These are phyloP conservation scores for Sturmia bella DNA, from an alignment of 2,888 invertebrate genomes.

Conservation along the genomic window DNA sequence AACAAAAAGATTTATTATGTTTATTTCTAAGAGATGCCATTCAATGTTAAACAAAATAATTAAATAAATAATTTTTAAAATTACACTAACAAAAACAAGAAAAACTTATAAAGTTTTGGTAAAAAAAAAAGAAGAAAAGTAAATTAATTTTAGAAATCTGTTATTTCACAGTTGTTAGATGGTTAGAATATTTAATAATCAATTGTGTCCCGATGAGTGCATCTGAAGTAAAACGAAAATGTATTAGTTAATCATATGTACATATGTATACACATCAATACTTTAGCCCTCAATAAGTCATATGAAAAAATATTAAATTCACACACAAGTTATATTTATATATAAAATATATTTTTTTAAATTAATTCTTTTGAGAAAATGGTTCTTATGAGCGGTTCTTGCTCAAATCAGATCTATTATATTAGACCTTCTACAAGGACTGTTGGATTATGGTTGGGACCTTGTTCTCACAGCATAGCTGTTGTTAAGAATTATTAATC, in stretches of 20 bases:
- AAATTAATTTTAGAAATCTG: conserved; percentile 25
- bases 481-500: too few species aligned
- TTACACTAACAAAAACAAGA: conserved; percentile 13
- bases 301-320: too few species aligned
- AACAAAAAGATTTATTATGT: conserved; percentile 2
- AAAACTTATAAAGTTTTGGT: conserved; percentile 38
- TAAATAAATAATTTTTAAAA: conserved; percentile 3
- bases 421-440: too few species aligned
- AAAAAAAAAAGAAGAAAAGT: background rate
- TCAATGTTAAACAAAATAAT: conserved; percentile 41
- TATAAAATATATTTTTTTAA: too few species aligned
- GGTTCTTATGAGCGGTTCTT: too few species aligned
- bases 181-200: conserved; percentile 5
- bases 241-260: conserved; percentile 3
- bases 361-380: too few species aligned
- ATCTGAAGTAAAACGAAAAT: background rate
- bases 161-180: conserved; percentile 23
- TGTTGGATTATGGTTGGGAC: too few species aligned
- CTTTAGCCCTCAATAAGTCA: background rate
- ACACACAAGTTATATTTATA: too few species aligned
- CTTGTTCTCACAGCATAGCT: too few species aligned
- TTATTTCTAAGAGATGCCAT: conserved; percentile 38
- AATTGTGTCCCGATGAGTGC: background rate
- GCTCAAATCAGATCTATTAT: too few species aligned
- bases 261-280: background rate